phyloP scores from a whole-genome alignment of 2,797 vertebrate genomes.

The Myiothlypis chrysogaster region DNA sequence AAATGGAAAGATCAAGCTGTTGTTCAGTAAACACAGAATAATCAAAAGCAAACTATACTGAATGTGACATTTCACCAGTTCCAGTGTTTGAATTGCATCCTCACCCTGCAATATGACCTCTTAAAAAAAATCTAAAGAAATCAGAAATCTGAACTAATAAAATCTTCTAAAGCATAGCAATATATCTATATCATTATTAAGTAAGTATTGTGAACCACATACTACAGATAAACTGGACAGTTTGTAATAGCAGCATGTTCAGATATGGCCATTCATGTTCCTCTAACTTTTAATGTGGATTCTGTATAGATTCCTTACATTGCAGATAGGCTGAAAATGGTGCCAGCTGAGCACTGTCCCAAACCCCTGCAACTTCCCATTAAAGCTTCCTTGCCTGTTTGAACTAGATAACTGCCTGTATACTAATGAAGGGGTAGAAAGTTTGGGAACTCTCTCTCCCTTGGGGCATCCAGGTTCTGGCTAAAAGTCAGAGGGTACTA shows the following conservation, averaged over 20 bases:
- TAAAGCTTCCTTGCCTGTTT: not conserved
- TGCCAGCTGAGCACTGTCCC: not conserved
- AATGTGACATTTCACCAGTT: not conserved
- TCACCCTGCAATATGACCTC: not conserved
- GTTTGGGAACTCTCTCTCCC: not conserved
- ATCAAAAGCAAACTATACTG: not conserved
- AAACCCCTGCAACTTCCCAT: not conserved
- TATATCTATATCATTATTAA: not conserved
- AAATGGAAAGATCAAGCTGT: not conserved
- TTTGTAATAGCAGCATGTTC: not conserved
- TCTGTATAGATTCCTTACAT: not conserved
- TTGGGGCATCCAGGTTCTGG: not conserved
- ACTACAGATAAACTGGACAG: not conserved
- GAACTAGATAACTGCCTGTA: not conserved
- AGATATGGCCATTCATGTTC: not conserved
- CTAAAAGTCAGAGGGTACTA: not conserved
- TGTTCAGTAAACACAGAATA: not conserved
- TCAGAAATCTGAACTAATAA: not conserved
- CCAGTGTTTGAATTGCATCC: not conserved
- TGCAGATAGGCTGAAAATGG: not conserved
- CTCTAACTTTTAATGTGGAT: not conserved
- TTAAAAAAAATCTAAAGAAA: not conserved
- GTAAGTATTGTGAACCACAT: not conserved
- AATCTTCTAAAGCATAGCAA: not conserved
- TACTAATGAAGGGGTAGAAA: not conserved